Percentiles rank a stretch among this genome's conserved stretches.
Evolutionary conservation across 2,113 vertebrate genomes (phyloP).

Genomic region (Geothlypis trichas): DNA sequence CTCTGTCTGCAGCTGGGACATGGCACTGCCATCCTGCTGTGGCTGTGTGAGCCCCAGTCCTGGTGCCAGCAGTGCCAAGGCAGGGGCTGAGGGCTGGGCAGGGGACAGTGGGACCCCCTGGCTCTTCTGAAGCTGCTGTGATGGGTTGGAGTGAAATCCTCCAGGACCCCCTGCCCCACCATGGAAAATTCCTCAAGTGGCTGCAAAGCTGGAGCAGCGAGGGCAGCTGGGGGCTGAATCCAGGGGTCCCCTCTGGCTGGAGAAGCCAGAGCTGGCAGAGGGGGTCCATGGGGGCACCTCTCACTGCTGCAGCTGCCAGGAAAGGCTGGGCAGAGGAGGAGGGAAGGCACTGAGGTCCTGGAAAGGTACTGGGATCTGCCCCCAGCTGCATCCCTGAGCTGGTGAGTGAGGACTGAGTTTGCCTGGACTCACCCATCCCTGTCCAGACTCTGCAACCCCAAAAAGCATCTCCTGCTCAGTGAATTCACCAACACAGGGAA

Average conservation of each 20-base stretch:
- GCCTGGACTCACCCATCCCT: background rate
- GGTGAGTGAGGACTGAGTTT: background rate
- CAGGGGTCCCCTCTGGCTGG: fast-evolving
- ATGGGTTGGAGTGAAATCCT: fast-evolving
- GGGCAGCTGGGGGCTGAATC: background rate
- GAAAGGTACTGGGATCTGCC: background rate
- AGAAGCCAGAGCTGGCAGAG: fast-evolving
- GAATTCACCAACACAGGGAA: background rate
- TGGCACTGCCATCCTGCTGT: background rate
- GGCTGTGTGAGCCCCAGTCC: background rate
- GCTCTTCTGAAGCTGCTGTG: fast-evolving
- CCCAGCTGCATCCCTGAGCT: background rate
- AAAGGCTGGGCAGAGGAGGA: background rate
- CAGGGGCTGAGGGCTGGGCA: background rate
- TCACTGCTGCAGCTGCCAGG: background rate
- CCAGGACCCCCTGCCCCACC: fast-evolving
- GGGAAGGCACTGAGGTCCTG: background rate
- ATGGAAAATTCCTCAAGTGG: background rate
- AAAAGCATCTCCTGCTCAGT: background rate
- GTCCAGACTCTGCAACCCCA: background rate
- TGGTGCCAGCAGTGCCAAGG: background rate
- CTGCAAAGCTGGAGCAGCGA: background rate
- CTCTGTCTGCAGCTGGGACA: background rate
- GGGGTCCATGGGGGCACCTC: fast-evolving
- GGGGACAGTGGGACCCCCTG: fast-evolving